phyloP scores from a whole-genome alignment of 2,797 vertebrate genomes.

The Limosa lapponica region DNA sequence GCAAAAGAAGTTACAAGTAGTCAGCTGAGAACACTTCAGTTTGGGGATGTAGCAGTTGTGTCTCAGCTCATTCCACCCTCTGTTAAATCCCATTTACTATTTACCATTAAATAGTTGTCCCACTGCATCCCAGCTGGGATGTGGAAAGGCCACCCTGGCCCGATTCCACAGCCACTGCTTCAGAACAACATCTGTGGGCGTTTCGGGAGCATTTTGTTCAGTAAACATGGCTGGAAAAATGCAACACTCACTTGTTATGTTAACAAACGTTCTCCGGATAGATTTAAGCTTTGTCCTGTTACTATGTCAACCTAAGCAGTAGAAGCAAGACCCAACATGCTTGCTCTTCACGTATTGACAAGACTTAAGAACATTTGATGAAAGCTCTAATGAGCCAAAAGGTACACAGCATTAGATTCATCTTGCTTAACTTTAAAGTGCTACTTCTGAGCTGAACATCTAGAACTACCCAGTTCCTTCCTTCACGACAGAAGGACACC shows the following conservation, averaged over 20 bases:
- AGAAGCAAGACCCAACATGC: background rate
- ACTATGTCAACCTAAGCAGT: background rate
- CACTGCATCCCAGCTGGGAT: background rate
- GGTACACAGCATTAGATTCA: background rate
- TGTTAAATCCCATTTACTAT: background rate
- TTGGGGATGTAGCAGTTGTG: background rate
- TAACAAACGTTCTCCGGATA: background rate
- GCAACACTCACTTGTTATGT: background rate
- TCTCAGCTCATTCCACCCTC: background rate
- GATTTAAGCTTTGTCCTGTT: background rate
- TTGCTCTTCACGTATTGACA: background rate
- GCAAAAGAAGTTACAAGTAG: background rate
- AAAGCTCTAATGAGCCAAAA: background rate
- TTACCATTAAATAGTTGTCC: background rate
- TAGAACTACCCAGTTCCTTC: background rate
- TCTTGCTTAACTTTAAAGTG: background rate
- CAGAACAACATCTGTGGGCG: background rate
- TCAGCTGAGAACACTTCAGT: background rate
- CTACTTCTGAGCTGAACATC: background rate
- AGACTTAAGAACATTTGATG: background rate
- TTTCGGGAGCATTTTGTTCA: background rate
- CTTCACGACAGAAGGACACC: background rate
- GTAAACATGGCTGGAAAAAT: background rate
- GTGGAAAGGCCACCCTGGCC: background rate
- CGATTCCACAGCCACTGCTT: background rate